These are phyloP conservation scores for Tetragnatha versicolor DNA, from an alignment of 1,140 invertebrate species.

Conservation along the genomic window DNA sequence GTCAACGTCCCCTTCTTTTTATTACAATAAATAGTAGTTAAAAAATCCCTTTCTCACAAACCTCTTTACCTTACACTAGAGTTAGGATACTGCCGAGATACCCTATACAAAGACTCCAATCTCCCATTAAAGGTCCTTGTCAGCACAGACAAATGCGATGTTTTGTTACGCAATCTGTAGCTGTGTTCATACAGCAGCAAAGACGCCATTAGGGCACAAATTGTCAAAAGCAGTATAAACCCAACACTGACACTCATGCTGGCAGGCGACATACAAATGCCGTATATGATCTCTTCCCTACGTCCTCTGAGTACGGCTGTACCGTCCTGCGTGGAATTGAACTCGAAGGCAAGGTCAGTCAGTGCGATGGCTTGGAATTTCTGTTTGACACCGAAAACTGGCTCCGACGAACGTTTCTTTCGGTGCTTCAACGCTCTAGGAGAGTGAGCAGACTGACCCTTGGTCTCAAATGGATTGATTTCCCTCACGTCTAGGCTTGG, in stretches of 20 bases:
- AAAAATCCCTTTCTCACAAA: neutral
- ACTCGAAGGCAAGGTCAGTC: conserved; percentile 87
- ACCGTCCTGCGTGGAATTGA: conserved; percentile 76
- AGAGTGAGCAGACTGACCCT: conserved; percentile 57
- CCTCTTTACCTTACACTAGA: neutral
- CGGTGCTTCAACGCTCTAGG: conserved; percentile 62
- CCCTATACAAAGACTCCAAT: conserved; percentile 31
- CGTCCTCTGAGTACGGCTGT: conserved; percentile 76
- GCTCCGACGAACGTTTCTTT: conserved; percentile 69
- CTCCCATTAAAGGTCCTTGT: conserved; percentile 26
- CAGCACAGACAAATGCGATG: conserved; percentile 27
- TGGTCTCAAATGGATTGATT: conserved; percentile 62
- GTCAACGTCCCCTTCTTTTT: too few species aligned
- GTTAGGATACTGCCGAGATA: neutral
- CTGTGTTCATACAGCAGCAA: conserved; percentile 30
- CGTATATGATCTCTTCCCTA: conserved; percentile 77
- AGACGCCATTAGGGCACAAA: conserved; percentile 40
- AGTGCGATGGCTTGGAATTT: conserved; percentile 87
- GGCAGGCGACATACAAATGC: conserved; percentile 87
- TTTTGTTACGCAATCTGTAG: conserved; percentile 27
- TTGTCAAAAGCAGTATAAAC: conserved; percentile 34
- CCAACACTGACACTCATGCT: conserved; percentile 73
- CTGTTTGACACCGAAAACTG: conserved; percentile 85
- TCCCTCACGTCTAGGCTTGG: conserved; percentile 60
- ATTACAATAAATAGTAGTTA: neutral